Evolutionary conservation across 2,888 invertebrate genomes (phyloP).

Genomic region (Acleris sparsana): DNA sequence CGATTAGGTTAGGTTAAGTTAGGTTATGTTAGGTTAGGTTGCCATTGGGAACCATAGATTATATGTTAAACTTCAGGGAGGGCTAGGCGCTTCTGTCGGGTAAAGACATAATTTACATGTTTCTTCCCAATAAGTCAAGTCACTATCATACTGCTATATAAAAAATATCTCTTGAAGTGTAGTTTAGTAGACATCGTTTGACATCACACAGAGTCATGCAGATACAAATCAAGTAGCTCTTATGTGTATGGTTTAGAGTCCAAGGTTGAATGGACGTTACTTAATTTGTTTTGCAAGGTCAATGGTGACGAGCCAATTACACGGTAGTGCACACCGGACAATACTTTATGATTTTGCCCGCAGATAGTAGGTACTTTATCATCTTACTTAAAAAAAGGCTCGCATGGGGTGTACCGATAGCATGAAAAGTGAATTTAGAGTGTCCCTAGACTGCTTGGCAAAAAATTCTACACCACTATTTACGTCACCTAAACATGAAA

Average conservation of each 20-base stretch:
- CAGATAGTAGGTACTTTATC: conserved; percentile 16
- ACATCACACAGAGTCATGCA: neutral
- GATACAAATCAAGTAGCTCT: conserved; percentile 4
- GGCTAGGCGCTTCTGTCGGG: too few relatives aligned
- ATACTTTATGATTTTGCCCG: conserved; percentile 9
- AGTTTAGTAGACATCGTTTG: neutral
- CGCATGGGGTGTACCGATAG: neutral
- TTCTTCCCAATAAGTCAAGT: too few relatives aligned
- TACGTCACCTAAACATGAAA: too few relatives aligned
- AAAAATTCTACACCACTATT: too few relatives aligned
- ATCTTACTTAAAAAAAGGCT: conserved; percentile 18
- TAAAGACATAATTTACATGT: too few relatives aligned
- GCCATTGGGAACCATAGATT: too few relatives aligned
- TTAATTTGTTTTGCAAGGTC: conserved; percentile 19
- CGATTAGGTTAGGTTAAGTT: too few relatives aligned
- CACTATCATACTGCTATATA: conserved; percentile 3
- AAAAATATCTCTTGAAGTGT: conserved; percentile 7
- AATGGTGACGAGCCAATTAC: conserved; percentile 25
- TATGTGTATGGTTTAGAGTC: neutral
- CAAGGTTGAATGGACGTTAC: conserved; percentile 1
- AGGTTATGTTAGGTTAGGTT: too few relatives aligned
- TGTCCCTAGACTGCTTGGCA: too few relatives aligned
- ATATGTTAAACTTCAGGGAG: too few relatives aligned
- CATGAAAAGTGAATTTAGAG: too few relatives aligned
- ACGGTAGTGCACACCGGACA: conserved; percentile 30